Evolutionary conservation across 2,797 vertebrate genomes (phyloP).

Genomic region (Percopsis omiscomaycus): DNA sequence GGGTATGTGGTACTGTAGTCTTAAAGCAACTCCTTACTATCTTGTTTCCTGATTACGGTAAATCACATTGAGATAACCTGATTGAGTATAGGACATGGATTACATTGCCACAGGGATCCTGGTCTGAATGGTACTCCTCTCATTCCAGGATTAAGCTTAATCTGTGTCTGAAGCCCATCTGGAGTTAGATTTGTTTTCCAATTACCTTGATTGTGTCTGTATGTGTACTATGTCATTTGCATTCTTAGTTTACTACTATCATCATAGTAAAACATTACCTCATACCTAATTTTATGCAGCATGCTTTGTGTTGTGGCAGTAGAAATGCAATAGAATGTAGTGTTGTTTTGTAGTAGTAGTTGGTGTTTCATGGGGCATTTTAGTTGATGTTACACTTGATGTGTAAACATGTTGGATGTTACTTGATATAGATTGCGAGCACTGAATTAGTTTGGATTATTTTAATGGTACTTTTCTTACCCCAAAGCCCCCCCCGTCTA

Average conservation of each 20-base stretch:
- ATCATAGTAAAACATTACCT: slow-evolving; percentile 42
- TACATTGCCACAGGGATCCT: slow-evolving; percentile 6
- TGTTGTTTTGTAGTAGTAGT: slow-evolving; percentile 37
- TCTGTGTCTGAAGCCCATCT: slow-evolving; percentile 14
- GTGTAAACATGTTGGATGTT: background rate
- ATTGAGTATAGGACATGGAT: slow-evolving; percentile 5
- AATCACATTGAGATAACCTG: slow-evolving; percentile 13
- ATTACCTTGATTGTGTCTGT: background rate
- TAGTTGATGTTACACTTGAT: slow-evolving; percentile 41
- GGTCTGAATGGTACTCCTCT: background rate
- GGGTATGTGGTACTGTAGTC: slow-evolving; percentile 63
- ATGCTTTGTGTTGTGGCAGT: slow-evolving; percentile 18
- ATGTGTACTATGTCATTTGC: too few relatives aligned
- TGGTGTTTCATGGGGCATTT: slow-evolving; percentile 26
- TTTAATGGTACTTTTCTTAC: slow-evolving; percentile 4
- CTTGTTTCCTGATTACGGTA: background rate
- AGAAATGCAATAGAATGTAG: slow-evolving; percentile 8
- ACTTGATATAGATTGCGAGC: background rate
- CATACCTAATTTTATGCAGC: slow-evolving; percentile 48
- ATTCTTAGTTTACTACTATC: background rate
- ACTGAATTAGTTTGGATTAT: background rate
- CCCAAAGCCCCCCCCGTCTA: slow-evolving; percentile 9
- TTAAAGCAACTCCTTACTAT: slow-evolving; percentile 23
- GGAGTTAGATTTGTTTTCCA: slow-evolving; percentile 1
- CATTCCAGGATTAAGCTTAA: slow-evolving; percentile 9